Conservation (phyloP, 2,113 vertebrate genomes). For the Amazona vittata region DNA sequence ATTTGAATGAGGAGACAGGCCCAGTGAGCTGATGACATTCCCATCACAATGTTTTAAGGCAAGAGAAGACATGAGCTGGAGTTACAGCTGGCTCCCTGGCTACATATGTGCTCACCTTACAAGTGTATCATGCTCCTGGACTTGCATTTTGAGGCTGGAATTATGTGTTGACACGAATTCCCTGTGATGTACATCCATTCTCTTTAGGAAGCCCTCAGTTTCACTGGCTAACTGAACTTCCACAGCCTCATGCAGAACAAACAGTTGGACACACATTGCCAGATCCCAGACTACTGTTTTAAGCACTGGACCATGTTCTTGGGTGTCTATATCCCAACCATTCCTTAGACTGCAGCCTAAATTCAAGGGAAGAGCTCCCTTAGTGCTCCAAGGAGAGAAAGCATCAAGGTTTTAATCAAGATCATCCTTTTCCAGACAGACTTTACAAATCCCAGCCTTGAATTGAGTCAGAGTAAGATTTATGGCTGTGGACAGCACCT, state of each 20-base stretch:
- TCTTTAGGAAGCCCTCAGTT: neutral
- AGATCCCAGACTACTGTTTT: neutral
- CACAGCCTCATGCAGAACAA: neutral
- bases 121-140: neutral
- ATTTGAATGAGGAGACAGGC: neutral
- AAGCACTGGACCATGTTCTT: fast-evolving
- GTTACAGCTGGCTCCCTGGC: neutral
- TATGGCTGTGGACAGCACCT: neutral
- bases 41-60: fast-evolving
- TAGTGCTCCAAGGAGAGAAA: neutral
- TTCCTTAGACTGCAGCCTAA: neutral
- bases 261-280: neutral
- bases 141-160: neutral
- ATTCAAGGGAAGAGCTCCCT: neutral
- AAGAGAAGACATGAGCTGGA: neutral
- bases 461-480: neutral
- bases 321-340: neutral
- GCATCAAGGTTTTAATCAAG: neutral
- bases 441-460: neutral
- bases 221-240: neutral
- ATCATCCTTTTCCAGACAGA: neutral
- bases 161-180: neutral
- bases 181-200: neutral
- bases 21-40: neutral
- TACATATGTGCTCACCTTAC: neutral